Base-by-base conservation (phyloP, 2,888 invertebrate genomes). In the Sesia bembeciformis region DNA sequence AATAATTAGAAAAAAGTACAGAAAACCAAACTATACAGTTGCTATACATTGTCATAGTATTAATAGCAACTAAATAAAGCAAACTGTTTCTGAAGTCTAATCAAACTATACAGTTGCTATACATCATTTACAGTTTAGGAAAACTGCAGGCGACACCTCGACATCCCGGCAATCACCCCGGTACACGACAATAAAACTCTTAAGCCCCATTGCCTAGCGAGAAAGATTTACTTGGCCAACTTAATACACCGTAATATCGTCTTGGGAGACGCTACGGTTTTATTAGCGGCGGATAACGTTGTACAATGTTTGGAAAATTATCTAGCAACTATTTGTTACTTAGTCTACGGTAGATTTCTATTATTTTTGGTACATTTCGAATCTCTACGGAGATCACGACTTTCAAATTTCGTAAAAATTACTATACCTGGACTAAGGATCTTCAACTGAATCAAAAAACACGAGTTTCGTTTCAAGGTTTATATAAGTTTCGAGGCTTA, bases 161-260 rank as follows among this genome's bases (percentile, higher is more conserved):
- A 54, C 52, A 57, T 60, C 8, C 23, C 63, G 59, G 64, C 60
- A 63, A 63, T 65, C 67, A 62, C 64, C 65, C 49, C 50, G 39
- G 7, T 50, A 50, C 70, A 72, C 73, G 72, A 84, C 84, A 88
- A 83, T 89, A 89, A 89, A 90, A 90, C 81, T 86, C 83, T 67
- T 88, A 88, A 90, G 88, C 84, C 81, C 75, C 75, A 72, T 75
- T 72, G 81, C 78, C 77, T 76, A 70, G 73, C 75, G 65, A 67
- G 75, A 72, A 84, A 88, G 86, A 88, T 89, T 89, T 88, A 86
- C 86, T 83, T 76, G 70, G 76, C 72, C 72, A 78, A 85, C 77
- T 83, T 87, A 87, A 86, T 87, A 81, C 86, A 76, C 72, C 68
- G 80, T 77, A 80, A 82, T 81, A 83, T 78, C 74, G 66, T 69